These are phyloP conservation scores for Vanessa tameamea DNA, from an alignment of 1,140 invertebrate species.

Conservation along the genomic window DNA sequence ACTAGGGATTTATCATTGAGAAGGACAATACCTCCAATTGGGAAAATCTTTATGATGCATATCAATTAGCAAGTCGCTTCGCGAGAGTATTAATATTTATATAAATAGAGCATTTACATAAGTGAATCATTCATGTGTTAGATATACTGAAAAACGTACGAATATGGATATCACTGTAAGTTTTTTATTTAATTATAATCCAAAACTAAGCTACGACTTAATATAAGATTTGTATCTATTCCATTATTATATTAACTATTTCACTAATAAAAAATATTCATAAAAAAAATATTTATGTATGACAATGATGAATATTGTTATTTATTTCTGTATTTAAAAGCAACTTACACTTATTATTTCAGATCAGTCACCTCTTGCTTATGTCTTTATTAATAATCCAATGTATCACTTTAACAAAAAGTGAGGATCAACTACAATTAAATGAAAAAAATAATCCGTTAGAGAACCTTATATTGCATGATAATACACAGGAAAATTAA, in stretches of 20 bases:
- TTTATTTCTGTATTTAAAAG: not conserved
- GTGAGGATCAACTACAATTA: conserved; percentile 29
- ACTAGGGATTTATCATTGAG: not conserved
- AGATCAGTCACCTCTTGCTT: conserved; percentile 4
- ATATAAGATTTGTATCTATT: too few species aligned
- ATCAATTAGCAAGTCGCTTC: conserved; percentile 36
- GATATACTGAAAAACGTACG: conserved; percentile 21
- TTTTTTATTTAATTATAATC: not conserved
- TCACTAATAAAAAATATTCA: too few species aligned
- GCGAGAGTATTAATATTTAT: not conserved
- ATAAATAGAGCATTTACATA: conserved; percentile 18
- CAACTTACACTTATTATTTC: conserved; percentile 6
- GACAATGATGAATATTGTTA: too few species aligned
- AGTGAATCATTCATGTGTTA: conserved; percentile 14
- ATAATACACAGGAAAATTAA: not conserved
- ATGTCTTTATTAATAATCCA: conserved; percentile 1
- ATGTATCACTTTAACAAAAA: not conserved
- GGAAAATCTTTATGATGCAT: conserved; percentile 24
- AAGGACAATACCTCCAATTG: conserved; percentile 13
- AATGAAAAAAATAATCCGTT: conserved; percentile 20
- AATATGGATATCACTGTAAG: conserved; percentile 31
- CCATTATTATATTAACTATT: too few species aligned
- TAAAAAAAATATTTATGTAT: too few species aligned
- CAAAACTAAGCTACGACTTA: not conserved
- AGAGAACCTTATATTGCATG: not conserved